phyloP scores from a whole-genome alignment of 2,113 vertebrate genomes.

The Picathartes gymnocephalus region DNA sequence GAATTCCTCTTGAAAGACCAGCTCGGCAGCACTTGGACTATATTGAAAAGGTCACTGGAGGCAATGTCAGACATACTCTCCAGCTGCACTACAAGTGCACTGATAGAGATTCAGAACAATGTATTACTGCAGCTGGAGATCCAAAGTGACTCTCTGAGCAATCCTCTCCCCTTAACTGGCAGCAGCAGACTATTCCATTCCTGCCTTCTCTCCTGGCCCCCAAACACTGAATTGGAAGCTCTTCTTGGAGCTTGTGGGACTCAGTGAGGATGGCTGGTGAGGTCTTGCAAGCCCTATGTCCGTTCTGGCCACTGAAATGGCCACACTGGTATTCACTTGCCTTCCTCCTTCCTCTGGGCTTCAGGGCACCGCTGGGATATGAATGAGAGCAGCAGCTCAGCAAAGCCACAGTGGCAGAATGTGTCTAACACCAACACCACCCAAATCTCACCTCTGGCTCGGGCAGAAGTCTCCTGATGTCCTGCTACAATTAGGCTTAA shows the following conservation, averaged over 20 bases:
- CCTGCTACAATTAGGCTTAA: not conserved
- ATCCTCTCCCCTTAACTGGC: not conserved
- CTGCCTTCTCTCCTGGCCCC: not conserved
- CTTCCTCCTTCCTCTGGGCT: not conserved
- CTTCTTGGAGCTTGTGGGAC: not conserved
- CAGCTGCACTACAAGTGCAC: conserved; percentile 54
- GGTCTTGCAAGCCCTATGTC: not conserved
- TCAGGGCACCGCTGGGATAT: not conserved
- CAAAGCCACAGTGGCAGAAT: not conserved
- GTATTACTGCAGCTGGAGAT: conserved; percentile 16
- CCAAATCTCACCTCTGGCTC: not conserved
- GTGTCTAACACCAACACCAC: not conserved
- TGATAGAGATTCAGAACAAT: conserved; percentile 46
- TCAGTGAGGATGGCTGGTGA: not conserved
- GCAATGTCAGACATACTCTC: conserved; percentile 69
- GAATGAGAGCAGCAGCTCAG: not conserved
- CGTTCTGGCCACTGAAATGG: not conserved
- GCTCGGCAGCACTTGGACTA: conserved; percentile 50
- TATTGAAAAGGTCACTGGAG: conserved; percentile 73
- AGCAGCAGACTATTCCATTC: not conserved
- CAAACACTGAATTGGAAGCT: not conserved
- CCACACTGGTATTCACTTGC: not conserved
- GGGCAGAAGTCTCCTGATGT: not conserved
- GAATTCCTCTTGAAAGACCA: conserved; percentile 69
- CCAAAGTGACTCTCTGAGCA: not conserved